phyloP scores from a whole-genome alignment of 2,888 invertebrate species.

The Chrysolina americana region DNA sequence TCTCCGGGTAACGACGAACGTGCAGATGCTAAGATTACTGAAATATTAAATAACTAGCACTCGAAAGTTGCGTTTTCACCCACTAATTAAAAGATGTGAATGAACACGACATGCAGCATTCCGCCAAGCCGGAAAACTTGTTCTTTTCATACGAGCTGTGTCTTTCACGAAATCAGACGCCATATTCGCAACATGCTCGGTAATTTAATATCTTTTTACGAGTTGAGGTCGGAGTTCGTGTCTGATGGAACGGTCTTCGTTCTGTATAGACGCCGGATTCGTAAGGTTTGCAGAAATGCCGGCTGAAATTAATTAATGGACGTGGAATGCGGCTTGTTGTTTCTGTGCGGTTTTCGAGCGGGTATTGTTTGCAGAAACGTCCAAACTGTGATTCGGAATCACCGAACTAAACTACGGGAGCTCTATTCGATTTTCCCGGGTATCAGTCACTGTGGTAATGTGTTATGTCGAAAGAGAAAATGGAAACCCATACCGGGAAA shows the following conservation, averaged over 20 bases:
- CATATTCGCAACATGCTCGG: conserved; percentile 1
- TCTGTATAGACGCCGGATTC: neutral
- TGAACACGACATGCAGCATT: conserved; percentile 6
- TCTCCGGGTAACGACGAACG: conserved; percentile 16
- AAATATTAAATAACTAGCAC: conserved; percentile 9
- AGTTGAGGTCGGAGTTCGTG: neutral
- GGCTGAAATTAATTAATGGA: conserved; percentile 13
- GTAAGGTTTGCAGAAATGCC: neutral
- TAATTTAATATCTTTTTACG: conserved; percentile 5
- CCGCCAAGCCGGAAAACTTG: conserved; percentile 10
- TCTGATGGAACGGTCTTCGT: neutral
- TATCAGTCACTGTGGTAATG: too few relatives aligned
- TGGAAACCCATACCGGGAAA: too few relatives aligned
- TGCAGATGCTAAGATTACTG: neutral
- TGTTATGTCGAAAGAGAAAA: too few relatives aligned
- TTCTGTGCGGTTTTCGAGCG: neutral
- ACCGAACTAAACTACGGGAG: neutral
- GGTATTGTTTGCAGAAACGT: neutral
- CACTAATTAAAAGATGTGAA: conserved; percentile 21
- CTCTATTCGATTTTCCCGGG: neutral
- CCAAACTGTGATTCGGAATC: neutral
- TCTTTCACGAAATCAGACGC: neutral
- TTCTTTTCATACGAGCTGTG: conserved; percentile 12
- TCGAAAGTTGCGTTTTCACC: conserved; percentile 7
- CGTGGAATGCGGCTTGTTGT: neutral